phyloP scores from a whole-genome alignment of 2,888 invertebrate genomes.

The Pharmacophagus antenor region DNA sequence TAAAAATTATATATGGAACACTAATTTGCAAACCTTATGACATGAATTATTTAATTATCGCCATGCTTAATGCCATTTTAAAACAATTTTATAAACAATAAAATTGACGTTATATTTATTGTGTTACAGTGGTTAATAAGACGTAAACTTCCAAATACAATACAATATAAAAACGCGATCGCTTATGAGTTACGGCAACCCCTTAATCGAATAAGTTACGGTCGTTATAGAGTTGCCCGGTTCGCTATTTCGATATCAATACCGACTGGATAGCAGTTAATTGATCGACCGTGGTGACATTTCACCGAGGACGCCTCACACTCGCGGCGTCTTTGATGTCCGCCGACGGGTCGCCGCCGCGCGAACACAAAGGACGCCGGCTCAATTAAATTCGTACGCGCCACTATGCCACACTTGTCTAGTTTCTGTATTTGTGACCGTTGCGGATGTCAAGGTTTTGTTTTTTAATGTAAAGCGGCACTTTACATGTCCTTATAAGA shows the following conservation, averaged over 20 bases:
- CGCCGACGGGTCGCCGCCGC: conserved; percentile 54
- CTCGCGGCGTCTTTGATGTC: conserved; percentile 66
- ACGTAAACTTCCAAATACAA: too few species aligned
- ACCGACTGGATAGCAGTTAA: conserved; percentile 59
- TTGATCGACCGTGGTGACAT: conserved; percentile 78
- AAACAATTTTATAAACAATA: too few species aligned
- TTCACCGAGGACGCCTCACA: conserved; percentile 65
- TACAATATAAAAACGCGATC: conserved; percentile 28
- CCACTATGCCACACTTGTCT: conserved; percentile 75
- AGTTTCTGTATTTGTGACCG: conserved; percentile 49
- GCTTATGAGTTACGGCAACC: conserved; percentile 40
- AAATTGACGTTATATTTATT: too few species aligned
- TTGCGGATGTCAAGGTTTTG: conserved; percentile 47
- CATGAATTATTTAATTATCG: too few species aligned
- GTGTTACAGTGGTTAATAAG: too few species aligned
- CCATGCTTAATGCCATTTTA: too few species aligned
- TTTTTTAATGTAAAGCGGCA: conserved; percentile 38
- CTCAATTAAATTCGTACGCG: conserved; percentile 76
- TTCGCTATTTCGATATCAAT: conserved; percentile 63
- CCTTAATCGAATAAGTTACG: conserved; percentile 55
- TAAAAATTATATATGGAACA: too few species aligned
- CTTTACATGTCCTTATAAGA: conserved; percentile 43
- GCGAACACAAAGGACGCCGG: conserved; percentile 63
- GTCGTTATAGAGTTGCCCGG: conserved; percentile 45
- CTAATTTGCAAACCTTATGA: too few species aligned